Conservation (phyloP, 2,113 vertebrate species). For the Oceanites oceanicus region DNA sequence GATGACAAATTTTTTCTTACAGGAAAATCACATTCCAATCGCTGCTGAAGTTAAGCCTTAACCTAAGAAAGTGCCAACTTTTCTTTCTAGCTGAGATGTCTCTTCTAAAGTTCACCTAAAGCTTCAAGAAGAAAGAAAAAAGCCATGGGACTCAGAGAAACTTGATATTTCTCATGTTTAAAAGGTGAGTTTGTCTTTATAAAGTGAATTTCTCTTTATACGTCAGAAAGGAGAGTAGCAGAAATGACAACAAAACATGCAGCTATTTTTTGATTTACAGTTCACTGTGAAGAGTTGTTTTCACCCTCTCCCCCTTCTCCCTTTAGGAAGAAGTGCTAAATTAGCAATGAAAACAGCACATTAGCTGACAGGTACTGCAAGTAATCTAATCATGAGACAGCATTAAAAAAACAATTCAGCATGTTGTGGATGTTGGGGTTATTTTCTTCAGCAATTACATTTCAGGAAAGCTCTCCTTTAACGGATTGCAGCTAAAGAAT, state of each 20-base stretch:
- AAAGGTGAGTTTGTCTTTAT: constrained; percentile 3
- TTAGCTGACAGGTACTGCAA: constrained; percentile 38
- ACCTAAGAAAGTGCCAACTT: neutral
- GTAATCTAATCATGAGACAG: constrained; percentile 46
- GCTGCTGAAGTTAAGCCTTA: neutral
- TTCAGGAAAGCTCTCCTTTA: constrained; percentile 1
- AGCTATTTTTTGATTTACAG: constrained; percentile 59
- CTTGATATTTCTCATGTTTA: neutral
- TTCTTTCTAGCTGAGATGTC: neutral
- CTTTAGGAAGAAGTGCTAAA: constrained; percentile 53
- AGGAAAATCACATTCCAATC: neutral
- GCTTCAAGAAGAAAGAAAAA: neutral
- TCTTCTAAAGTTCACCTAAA: neutral
- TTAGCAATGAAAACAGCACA: constrained; percentile 42
- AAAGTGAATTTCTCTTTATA: neutral
- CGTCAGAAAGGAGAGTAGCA: neutral
- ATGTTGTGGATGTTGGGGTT: neutral
- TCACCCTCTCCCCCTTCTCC: neutral
- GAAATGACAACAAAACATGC: neutral
- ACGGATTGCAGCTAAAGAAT: neutral
- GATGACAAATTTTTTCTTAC: neutral
- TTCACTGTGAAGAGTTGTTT: constrained; percentile 12
- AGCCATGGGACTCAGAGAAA: neutral
- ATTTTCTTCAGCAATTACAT: constrained; percentile 26
- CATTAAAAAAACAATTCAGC: neutral